Percentiles rank a stretch among this genome's conserved stretches.
Conservation (phyloP, 2,797 vertebrate species). For the Caiman crocodilus region DNA sequence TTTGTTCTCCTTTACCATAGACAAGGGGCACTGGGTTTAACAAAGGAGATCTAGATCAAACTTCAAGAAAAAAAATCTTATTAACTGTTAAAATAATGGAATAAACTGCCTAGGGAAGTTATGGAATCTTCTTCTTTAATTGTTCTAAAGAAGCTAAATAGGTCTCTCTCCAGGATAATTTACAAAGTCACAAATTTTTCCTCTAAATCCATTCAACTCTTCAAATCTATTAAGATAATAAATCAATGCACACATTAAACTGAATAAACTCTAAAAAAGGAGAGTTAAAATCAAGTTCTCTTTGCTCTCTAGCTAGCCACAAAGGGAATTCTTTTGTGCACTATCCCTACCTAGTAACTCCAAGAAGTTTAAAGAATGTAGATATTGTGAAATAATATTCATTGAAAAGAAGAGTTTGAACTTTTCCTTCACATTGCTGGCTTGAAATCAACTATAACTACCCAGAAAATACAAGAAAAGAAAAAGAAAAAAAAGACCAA, state of each 20-base stretch:
- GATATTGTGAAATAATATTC: not conserved
- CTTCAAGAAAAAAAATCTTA: not conserved
- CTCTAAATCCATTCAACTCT: no score
- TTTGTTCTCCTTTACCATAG: no score
- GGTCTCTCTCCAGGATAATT: no score
- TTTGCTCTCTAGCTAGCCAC: not conserved
- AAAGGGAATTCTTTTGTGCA: not conserved
- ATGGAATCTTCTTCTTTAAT: no score
- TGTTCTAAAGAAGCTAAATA: no score
- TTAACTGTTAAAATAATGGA: not conserved
- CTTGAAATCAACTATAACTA: not conserved
- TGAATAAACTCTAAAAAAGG: not conserved
- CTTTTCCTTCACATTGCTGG: not conserved
- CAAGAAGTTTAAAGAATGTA: not conserved
- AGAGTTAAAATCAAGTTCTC: constrained; percentile 28
- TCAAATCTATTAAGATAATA: no score
- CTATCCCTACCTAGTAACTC: no score
- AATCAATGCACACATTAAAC: constrained; percentile 1
- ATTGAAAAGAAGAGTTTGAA: not conserved
- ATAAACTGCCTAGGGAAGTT: no score
- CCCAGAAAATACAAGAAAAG: not conserved
- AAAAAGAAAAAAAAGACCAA: not conserved
- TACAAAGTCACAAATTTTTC: no score
- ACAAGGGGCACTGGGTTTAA: no score
- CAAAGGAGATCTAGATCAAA: no score